Conservation (phyloP, 92 coral and sea anemone species). For the Palythoa heliodiscus region DNA sequence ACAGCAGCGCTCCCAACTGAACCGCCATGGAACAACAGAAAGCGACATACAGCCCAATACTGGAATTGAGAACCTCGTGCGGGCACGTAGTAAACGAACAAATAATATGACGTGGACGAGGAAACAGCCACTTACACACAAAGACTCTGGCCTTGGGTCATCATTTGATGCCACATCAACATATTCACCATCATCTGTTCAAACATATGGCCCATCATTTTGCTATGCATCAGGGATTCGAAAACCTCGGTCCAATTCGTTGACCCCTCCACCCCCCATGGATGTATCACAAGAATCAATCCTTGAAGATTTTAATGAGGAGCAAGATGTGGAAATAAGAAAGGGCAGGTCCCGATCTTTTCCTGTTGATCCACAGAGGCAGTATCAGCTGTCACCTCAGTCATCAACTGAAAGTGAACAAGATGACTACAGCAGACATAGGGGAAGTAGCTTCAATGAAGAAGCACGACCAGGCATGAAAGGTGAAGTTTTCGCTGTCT, state of each 20-base stretch:
- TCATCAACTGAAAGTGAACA: conserved; percentile 95
- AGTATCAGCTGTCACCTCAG: conserved; percentile 92
- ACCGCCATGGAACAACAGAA: conserved; percentile 56
- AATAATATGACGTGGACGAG: conserved; percentile 75
- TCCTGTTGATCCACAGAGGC: conserved; percentile 95
- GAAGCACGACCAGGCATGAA: conserved; percentile 97
- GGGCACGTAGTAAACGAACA: conserved; percentile 71
- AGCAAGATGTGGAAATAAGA: conserved; percentile 78
- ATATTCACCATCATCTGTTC: conserved; percentile 50
- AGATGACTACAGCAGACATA: conserved; percentile 71
- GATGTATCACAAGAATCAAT: conserved; percentile 78
- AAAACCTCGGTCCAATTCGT: conserved; percentile 79
- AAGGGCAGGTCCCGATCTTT: conserved; percentile 99
- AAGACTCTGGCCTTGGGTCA: conserved; percentile 93
- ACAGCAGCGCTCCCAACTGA: conserved; percentile 61
- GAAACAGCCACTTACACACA: conserved; percentile 87
- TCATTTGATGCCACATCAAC: conserved; percentile 79
- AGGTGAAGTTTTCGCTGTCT: conserved; percentile 49
- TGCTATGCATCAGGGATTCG: conserved; percentile 54
- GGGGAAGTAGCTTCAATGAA: conserved; percentile 81
- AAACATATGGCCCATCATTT: conserved; percentile 47
- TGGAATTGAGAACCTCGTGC: conserved; percentile 83
- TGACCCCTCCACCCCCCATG: conserved; percentile 85
- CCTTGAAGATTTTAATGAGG: conserved; percentile 70
- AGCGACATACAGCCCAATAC: conserved; percentile 81